Conservation (phyloP, 2,888 invertebrate genomes). For the Drosophila siamana region DNA sequence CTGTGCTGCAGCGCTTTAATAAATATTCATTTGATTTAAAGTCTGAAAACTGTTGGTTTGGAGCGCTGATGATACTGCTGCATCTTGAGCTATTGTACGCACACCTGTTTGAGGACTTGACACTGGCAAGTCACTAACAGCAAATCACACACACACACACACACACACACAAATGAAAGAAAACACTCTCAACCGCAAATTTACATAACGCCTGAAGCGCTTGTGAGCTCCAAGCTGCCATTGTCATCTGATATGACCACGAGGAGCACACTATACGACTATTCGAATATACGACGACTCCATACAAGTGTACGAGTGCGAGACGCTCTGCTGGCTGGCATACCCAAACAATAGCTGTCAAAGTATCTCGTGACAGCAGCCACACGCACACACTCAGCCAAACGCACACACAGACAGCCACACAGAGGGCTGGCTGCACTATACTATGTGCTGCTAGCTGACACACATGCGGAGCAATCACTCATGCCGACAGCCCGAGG, state of each 20-base stretch:
- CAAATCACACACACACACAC: conserved; percentile 50
- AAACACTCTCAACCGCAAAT: conserved; percentile 60
- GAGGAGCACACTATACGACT: conserved; percentile 15
- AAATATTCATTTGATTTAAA: conserved; percentile 74
- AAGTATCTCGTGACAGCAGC: conserved; percentile 75
- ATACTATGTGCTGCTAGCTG: conserved; percentile 13
- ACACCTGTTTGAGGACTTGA: conserved; percentile 73
- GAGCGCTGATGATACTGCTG: conserved; percentile 31
- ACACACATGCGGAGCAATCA: conserved; percentile 67
- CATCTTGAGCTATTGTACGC: conserved; percentile 56
- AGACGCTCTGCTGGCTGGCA: conserved; percentile 20
- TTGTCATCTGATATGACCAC: conserved; percentile 54
- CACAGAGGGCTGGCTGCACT: conserved; percentile 13
- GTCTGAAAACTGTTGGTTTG: conserved; percentile 6
- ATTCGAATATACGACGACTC: conserved; percentile 9
- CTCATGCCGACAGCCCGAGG: conserved; percentile 54
- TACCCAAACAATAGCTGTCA: conserved; percentile 73
- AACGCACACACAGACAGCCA: conserved; percentile 18
- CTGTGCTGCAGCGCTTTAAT: conserved; percentile 58
- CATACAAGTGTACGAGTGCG: conserved; percentile 5
- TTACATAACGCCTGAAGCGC: conserved; percentile 63
- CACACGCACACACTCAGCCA: conserved; percentile 26
- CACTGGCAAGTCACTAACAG: conserved; percentile 50
- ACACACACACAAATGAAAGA: conserved; percentile 35
- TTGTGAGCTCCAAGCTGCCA: conserved; percentile 33